A percentile compares a stretch with the other conserved stretches of the same genome.
Conservation (phyloP, 2,888 invertebrate genomes). For the Rotaria socialis region DNA sequence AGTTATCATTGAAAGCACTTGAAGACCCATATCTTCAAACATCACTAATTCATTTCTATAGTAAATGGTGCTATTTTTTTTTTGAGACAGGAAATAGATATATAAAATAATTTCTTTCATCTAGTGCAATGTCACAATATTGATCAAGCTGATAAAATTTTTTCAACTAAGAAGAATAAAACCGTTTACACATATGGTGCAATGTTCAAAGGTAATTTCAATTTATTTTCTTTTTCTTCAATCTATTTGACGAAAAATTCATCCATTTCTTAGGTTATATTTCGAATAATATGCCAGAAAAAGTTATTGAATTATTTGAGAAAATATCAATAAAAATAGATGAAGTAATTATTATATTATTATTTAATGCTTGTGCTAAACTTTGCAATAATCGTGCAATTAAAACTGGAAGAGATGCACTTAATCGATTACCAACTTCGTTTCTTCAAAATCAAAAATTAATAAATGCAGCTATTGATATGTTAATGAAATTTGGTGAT, state of each 20-base stretch:
- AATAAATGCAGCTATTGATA: not conserved
- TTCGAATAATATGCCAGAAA: not conserved
- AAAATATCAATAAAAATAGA: not conserved
- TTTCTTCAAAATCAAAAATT: not conserved
- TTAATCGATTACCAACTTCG: not conserved
- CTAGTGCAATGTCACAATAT: too few species aligned
- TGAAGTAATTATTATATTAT: not conserved
- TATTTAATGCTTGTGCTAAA: not conserved
- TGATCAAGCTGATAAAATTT: too few species aligned
- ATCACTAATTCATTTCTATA: too few species aligned
- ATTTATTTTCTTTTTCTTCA: too few species aligned
- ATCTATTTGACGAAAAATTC: not conserved
- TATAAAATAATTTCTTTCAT: too few species aligned
- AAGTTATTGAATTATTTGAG: not conserved
- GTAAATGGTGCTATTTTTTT: too few species aligned
- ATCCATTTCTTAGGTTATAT: not conserved
- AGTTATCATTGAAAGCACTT: too few species aligned
- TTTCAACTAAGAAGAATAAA: too few species aligned
- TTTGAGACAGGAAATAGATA: too few species aligned
- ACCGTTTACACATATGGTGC: not conserved
- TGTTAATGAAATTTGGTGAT: not conserved
- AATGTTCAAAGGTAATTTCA: not conserved
- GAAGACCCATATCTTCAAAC: too few species aligned
- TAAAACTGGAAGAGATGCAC: not conserved
- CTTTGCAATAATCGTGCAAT: not conserved